phyloP scores from a whole-genome alignment of 1,140 invertebrate genomes.

The Zaprionus ghesquierei region DNA sequence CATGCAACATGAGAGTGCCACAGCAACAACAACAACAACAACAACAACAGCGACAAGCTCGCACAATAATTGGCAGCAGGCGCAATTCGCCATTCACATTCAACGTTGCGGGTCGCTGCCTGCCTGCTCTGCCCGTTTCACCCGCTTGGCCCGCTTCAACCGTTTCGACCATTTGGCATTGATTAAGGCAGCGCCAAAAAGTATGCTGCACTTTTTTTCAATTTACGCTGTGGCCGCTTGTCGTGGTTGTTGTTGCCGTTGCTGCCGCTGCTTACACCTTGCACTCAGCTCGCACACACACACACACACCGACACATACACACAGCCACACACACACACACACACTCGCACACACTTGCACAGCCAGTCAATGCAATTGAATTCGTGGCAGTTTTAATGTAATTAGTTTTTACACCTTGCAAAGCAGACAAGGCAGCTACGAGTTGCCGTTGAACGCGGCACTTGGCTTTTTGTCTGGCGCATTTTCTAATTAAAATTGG shows the following conservation, averaged over 20 bases:
- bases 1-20: neutral
- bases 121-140: neutral
- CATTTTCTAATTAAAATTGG: conserved; percentile 51
- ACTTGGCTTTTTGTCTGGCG: conserved; percentile 8
- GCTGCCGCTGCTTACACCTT: conserved; percentile 20
- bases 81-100: conserved; percentile 11
- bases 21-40: neutral
- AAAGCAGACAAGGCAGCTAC: conserved; percentile 31
- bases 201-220: conserved; percentile 57
- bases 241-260: conserved; percentile 10
- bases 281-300: conserved; percentile 29
- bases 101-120: neutral
- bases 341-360: conserved; percentile 1
- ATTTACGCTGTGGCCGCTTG: conserved; percentile 6
- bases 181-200: conserved; percentile 66
- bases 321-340: neutral
- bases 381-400: conserved; percentile 80
- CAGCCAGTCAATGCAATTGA: conserved; percentile 70
- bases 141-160: neutral
- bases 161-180: conserved; percentile 49
- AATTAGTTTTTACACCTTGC: conserved; percentile 80
- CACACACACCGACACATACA: conserved; percentile 18
- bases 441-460: neutral
- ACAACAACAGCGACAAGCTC: neutral
- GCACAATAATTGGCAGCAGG: conserved; percentile 22